These are phyloP conservation scores for Austrolebias charrua DNA, from an alignment of 2,797 vertebrate genomes.

Conservation along the genomic window DNA sequence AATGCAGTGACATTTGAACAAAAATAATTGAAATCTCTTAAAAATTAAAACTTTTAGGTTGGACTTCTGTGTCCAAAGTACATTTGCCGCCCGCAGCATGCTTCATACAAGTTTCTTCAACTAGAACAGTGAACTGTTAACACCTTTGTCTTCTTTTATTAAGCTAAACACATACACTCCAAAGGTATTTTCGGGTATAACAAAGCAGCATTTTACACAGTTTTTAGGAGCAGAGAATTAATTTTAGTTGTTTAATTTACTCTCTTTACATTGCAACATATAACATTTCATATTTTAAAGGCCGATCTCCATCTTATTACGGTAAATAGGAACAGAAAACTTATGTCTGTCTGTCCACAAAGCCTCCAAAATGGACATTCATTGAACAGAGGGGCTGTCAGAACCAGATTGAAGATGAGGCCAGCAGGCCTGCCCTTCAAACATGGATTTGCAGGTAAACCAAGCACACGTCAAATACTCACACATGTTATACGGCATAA, in stretches of 20 bases:
- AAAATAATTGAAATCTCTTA: no score
- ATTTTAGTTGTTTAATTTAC: conserved; percentile 72
- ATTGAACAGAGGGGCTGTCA: conserved; percentile 51
- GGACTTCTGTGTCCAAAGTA: background rate
- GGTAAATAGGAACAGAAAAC: conserved; percentile 81
- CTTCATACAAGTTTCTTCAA: background rate
- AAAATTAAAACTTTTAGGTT: background rate
- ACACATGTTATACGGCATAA: conserved; percentile 40
- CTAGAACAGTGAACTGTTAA: background rate
- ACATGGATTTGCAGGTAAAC: conserved; percentile 22
- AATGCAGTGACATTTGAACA: no score
- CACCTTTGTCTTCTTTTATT: conserved; percentile 1
- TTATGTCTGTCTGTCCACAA: conserved; percentile 73
- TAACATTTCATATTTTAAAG: conserved; percentile 76
- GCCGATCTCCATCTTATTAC: conserved; percentile 70
- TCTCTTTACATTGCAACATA: conserved; percentile 80
- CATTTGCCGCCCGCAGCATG: background rate
- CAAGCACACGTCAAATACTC: conserved; percentile 28
- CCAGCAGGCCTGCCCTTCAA: conserved; percentile 36
- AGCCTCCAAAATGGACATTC: conserved; percentile 46
- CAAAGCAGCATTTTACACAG: conserved; percentile 64
- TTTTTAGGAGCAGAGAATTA: conserved; percentile 70
- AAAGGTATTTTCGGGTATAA: conserved; percentile 51
- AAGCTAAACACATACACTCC: background rate
- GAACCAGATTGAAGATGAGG: conserved; percentile 48